A percentile compares a stretch with the other conserved stretches of the same genome.
Evolutionary conservation across 2,888 invertebrate genomes (phyloP).

Genomic region (Syrphus vitripennis): DNA sequence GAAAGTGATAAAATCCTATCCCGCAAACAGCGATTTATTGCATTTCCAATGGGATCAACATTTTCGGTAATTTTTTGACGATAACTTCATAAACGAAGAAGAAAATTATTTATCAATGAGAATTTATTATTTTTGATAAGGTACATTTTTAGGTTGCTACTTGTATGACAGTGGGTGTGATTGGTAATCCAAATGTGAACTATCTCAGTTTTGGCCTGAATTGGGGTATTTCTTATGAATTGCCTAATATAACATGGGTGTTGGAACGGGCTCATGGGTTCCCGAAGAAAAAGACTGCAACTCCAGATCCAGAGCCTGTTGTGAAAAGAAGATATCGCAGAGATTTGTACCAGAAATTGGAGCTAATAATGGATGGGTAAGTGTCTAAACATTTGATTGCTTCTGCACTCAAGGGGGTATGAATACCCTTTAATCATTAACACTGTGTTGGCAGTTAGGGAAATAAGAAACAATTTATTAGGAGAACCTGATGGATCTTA

Average conservation of each 20-base stretch:
- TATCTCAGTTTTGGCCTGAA: constrained; percentile 86
- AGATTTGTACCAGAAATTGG: constrained; percentile 87
- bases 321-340: constrained; percentile 84
- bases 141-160: constrained; percentile 81
- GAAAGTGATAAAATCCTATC: constrained; percentile 68
- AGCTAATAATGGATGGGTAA: constrained; percentile 87
- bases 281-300: constrained; percentile 11
- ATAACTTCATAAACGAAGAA: neutral
- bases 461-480: too few species aligned
- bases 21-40: constrained; percentile 82
- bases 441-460: too few species aligned
- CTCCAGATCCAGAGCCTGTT: constrained; percentile 66
- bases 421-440: too few species aligned
- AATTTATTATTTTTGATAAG: constrained; percentile 4
- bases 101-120: neutral
- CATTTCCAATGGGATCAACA: constrained; percentile 83
- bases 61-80: constrained; percentile 81
- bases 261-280: constrained; percentile 78
- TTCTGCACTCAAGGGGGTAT: neutral
- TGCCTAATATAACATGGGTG: constrained; percentile 83
- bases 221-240: constrained; percentile 87
- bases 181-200: constrained; percentile 83
- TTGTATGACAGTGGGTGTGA: constrained; percentile 84
- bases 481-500: too few species aligned
- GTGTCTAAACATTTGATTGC: constrained; percentile 57